Percentiles rank a stretch among this genome's conserved stretches.
Conservation (phyloP, 2,113 vertebrate species). For the Perca schrenkii region DNA sequence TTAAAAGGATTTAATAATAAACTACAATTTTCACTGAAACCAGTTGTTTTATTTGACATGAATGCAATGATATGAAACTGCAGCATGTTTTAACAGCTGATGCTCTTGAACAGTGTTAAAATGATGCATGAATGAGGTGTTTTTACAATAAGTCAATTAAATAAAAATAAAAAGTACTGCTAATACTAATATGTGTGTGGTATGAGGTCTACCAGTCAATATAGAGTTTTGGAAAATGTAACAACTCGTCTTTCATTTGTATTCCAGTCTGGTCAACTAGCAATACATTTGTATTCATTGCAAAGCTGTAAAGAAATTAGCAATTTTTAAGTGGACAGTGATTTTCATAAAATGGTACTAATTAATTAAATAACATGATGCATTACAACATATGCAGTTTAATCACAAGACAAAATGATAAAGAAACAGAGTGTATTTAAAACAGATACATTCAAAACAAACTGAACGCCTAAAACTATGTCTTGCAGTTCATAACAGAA, state of each 20-base stretch:
- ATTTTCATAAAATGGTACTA: not conserved
- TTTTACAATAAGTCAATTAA: not conserved
- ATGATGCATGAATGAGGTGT: not conserved
- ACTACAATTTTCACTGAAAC: not conserved
- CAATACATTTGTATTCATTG: no score
- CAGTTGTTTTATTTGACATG: not conserved
- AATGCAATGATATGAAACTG: not conserved
- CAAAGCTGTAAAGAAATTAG: not conserved
- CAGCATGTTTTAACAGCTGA: not conserved
- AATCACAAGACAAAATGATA: not conserved
- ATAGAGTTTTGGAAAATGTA: not conserved
- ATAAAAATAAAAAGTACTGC: not conserved
- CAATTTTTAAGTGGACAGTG: not conserved
- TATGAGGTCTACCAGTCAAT: not conserved
- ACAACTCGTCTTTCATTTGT: not conserved
- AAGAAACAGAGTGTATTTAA: not conserved
- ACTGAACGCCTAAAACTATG: not conserved
- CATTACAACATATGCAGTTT: not conserved
- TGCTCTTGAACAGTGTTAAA: not conserved
- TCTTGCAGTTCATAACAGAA: not conserved
- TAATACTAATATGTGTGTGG: not conserved
- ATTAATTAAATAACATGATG: no score
- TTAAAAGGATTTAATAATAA: not conserved
- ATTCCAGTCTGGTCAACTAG: not conserved
- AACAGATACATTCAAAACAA: not conserved